A percentile compares a stretch with the other conserved stretches of the same genome.
phyloP scores from a whole-genome alignment of 2,797 vertebrate species.

The Limosa lapponica region DNA sequence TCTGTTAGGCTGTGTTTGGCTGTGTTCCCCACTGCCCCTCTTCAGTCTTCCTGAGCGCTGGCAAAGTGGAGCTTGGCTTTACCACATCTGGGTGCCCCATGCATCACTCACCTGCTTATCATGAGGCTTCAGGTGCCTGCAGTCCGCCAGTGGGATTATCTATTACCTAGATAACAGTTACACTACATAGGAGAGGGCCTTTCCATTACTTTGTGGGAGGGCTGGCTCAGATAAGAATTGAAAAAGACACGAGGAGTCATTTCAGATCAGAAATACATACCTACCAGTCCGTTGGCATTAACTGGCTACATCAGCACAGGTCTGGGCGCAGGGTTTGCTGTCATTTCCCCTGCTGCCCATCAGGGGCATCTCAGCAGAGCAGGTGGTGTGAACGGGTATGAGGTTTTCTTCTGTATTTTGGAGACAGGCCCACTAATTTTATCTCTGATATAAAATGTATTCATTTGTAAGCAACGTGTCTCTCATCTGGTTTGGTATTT shows the following conservation, averaged over 20 bases:
- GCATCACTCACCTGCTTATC: neutral
- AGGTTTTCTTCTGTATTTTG: neutral
- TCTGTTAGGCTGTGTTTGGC: accelerated
- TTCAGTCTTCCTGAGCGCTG: neutral
- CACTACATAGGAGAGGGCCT: neutral
- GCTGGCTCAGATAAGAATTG: neutral
- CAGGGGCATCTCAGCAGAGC: neutral
- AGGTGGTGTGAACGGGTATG: no score
- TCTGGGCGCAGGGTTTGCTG: neutral
- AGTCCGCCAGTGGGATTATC: neutral
- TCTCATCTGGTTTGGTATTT: neutral
- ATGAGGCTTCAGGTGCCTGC: neutral
- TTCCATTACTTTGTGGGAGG: neutral
- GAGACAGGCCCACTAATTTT: no score
- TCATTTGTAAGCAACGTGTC: neutral
- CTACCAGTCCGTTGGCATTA: neutral
- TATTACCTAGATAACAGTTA: neutral
- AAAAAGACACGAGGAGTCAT: neutral
- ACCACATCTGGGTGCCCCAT: accelerated
- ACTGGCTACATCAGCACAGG: neutral
- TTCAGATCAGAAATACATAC: neutral
- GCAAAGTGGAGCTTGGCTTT: neutral
- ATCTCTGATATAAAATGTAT: neutral
- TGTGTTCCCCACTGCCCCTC: neutral
- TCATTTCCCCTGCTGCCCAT: neutral